Base-by-base conservation (phyloP, 92 coral and sea anemone genomes). In the Anthopleura xanthogrammica region DNA sequence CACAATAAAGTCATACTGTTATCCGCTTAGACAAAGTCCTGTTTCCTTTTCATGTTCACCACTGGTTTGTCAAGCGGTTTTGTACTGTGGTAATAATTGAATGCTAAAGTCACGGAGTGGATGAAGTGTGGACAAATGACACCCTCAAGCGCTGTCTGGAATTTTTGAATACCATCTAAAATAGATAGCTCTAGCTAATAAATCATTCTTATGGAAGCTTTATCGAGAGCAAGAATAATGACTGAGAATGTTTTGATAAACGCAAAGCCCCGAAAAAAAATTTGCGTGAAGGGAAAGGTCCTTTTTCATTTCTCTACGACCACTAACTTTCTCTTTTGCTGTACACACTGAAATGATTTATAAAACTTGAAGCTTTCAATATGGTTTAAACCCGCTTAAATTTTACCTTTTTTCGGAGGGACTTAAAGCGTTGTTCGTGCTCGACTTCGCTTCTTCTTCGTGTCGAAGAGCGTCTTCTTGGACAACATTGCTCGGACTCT, bases 361-460 rank as follows among this genome's bases (percentile, higher is more conserved):
- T 5, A 46, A 54, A 54, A 73, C 4, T 29, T 17, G 50, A 22
- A 24, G 50, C 22, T 54, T 54, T 52, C 36, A 20, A 23, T 6
- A 54, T 13, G 60, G 50, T 41, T 41, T 8, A 19, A 46, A 16
- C 17, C 10, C 40, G 64, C 0, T 46, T 5, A 11, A 12, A 29
- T 41, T 85, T 85, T 80, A 86, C 89, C 89, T 86, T 86, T 72
- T 72, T 5, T 86, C 89, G 16, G 85, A 36, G 7, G 85, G 80
- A 29, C 14, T 75, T 52, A 65, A 13, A 29, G 74, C 29, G 24
- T 16, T 58, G 17, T 16, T 14, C 12, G 29, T 24, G 41, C 36
- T 68, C 46, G 74, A 24, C 7, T 36, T 29, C 6, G 17, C 36
- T 24, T 20, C 74, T 29, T 68, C 74, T 12, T 68, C 74, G 6